Base-by-base conservation (phyloP, 1,140 invertebrate species). In the Drosophila quadrilineata region DNA sequence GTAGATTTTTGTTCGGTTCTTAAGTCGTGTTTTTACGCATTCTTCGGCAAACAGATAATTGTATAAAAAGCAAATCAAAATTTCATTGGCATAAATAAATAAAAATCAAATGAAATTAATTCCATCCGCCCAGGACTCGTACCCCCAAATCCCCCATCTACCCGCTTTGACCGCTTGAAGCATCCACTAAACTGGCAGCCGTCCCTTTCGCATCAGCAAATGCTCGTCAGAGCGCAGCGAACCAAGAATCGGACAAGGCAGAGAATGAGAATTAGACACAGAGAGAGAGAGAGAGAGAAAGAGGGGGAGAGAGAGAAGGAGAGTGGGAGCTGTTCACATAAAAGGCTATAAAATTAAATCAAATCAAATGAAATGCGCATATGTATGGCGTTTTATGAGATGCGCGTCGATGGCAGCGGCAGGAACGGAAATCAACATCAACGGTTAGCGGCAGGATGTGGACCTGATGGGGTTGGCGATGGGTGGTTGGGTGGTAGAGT, bases 51-150 rank as follows among this genome's bases (percentile, higher is more conserved):
- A n/a, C n/a, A n/a, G n/a, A n/a, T n/a, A n/a, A n/a, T n/a, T 22
- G 21, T 10, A 28, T 1, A 17, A 40, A 26, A 2, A 29, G 17
- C 5, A 50, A 29, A 31, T 6, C 17, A 43, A 41, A 69, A 53
- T 74, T 71, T 50, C 71, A 68, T 75, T 68, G 63, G 76, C 63
- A 80, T 80, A 80, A 75, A 80, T 80, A 80, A 80, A 80, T 80
- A 75, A 75, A 80, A 75, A 75, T 80, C 68, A 82, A 82, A 80
- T 80, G 75, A 80, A 82, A 82, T 82, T 82, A 82, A 82, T 82
- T 75, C 72, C 41, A 63, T 35, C 33, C 29, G 52, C 22, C 38
- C 29, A 4, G 12, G 56, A 16, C 35, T 14, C 21, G 29, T 40
- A 54, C 12, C n/a, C 9, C 26, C 19, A 3, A 0, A n/a, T 14